These are phyloP conservation scores for Epirrita christyi DNA, from an alignment of 2,888 invertebrate genomes.

Conservation along the genomic window DNA sequence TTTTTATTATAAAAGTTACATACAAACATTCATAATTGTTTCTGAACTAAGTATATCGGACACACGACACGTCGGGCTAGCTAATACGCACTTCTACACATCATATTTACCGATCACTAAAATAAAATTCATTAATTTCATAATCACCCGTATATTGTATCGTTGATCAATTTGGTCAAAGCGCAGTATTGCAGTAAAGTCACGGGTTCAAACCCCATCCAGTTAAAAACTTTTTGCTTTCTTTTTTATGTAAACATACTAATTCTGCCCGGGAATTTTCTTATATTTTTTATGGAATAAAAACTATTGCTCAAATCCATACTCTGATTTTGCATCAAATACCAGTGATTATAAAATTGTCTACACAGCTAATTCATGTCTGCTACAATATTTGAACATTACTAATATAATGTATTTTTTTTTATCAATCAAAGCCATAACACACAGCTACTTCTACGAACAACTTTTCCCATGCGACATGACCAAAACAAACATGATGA, in stretches of 20 bases:
- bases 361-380: slow-evolving; percentile 7
- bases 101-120: slow-evolving; percentile 35
- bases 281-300: no score
- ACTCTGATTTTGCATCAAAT: not conserved
- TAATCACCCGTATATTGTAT: slow-evolving; percentile 45
- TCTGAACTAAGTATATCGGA: slow-evolving; percentile 51
- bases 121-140: slow-evolving; percentile 6
- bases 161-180: no score
- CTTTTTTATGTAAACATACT: no score
- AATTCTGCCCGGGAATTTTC: no score
- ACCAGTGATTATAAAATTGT: slow-evolving; percentile 1
- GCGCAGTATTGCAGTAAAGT: no score
- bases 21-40: slow-evolving; percentile 81
- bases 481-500: not conserved
- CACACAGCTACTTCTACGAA: no score
- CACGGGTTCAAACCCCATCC: no score
- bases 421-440: no score
- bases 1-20: slow-evolving; percentile 81
- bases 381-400: slow-evolving; percentile 27
- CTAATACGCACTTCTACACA: slow-evolving; percentile 61
- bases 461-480: no score
- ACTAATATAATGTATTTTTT: not conserved
- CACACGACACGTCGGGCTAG: slow-evolving; percentile 59
- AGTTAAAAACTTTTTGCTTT: no score
- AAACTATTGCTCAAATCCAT: no score